phyloP scores from a whole-genome alignment of 2,888 invertebrate genomes.

The Drosophila paramelanica region DNA sequence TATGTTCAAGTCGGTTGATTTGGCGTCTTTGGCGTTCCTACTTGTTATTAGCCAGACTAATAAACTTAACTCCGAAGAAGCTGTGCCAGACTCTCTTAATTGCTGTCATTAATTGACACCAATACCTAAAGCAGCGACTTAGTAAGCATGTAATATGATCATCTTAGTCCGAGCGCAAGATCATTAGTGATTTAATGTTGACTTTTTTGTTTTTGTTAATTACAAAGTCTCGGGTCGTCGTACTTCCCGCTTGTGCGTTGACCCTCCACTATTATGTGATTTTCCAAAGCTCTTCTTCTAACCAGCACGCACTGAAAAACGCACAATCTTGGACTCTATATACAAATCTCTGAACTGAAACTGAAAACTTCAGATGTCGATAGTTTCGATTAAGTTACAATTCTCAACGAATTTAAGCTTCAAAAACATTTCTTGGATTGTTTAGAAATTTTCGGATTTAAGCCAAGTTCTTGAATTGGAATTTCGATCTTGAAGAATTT shows the following conservation, averaged over 20 bases:
- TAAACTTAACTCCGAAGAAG: neutral
- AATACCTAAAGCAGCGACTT: conserved; percentile 14
- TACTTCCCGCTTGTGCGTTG: conserved; percentile 53
- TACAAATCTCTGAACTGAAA: no score
- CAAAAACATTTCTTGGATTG: no score
- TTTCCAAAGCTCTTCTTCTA: conserved; percentile 4
- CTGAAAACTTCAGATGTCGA: no score
- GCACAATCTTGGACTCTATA: conserved; percentile 1
- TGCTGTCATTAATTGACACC: conserved; percentile 32
- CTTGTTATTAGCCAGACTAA: neutral
- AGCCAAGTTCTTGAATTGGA: no score
- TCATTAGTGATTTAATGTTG: conserved; percentile 36
- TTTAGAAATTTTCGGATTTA: no score
- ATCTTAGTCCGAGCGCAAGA: conserved; percentile 5
- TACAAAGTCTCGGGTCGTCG: conserved; percentile 49
- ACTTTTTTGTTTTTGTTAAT: conserved; percentile 41
- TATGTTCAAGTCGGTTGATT: neutral
- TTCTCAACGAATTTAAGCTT: no score
- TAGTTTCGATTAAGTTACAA: no score
- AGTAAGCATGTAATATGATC: conserved; percentile 11
- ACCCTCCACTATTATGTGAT: conserved; percentile 39
- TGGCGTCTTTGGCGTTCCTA: neutral
- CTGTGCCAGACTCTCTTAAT: conserved; percentile 8
- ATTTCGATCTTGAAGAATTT: no score
- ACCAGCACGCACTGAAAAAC: conserved; percentile 44